These are phyloP conservation scores for Trisateles emortualis DNA, from an alignment of 2,888 invertebrate genomes.

Conservation along the genomic window DNA sequence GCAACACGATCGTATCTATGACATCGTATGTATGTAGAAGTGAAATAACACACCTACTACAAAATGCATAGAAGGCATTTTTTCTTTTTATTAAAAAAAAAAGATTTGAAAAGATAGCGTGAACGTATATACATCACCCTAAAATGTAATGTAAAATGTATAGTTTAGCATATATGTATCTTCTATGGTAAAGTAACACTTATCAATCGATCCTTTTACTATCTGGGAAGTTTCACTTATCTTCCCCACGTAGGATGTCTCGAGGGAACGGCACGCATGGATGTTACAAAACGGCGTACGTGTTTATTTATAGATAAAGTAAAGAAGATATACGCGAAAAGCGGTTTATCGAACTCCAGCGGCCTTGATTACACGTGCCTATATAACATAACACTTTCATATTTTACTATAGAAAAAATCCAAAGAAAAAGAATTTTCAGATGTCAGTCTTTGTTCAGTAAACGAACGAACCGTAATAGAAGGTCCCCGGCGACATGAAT, in stretches of 20 bases:
- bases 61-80: background rate
- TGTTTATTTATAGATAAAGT: slow-evolving; percentile 37
- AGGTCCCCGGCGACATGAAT: slow-evolving; percentile 36
- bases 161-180: background rate
- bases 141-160: background rate
- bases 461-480: slow-evolving; percentile 52
- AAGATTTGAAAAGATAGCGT: background rate
- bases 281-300: slow-evolving; percentile 29
- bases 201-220: slow-evolving; percentile 27
- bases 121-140: background rate
- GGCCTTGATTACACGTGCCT: slow-evolving; percentile 35
- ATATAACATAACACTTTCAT: slow-evolving; percentile 40
- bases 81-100: background rate
- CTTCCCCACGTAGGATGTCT: slow-evolving; percentile 30
- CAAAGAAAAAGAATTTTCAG: slow-evolving; percentile 45
- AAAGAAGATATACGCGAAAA: slow-evolving; percentile 27
- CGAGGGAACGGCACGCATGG: slow-evolving; percentile 26
- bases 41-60: background rate
- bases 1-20: background rate
- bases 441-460: slow-evolving; percentile 45
- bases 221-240: slow-evolving; percentile 37
- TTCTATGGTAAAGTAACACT: slow-evolving; percentile 15
- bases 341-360: slow-evolving; percentile 32
- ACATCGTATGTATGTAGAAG: background rate
- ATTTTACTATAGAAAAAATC: slow-evolving; percentile 31